Conservation (phyloP, 1,140 invertebrate species). For the Zelostemma sp. region DNA sequence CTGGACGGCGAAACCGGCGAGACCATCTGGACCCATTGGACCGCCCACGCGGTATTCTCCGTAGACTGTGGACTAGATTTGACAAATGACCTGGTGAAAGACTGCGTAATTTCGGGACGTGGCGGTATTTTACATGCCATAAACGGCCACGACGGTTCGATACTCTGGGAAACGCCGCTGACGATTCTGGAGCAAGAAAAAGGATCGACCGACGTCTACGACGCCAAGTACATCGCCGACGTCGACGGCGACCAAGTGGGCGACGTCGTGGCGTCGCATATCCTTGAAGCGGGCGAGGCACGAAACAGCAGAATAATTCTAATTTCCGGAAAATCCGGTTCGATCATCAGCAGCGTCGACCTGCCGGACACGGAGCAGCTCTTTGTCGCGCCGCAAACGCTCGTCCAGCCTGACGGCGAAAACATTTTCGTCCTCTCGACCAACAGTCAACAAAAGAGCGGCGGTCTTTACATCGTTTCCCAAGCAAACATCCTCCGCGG, state of each 20-base stretch:
- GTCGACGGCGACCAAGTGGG: conserved; percentile 79
- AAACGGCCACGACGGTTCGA: conserved; percentile 76
- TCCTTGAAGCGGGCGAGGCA: conserved; percentile 67
- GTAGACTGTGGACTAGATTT: conserved; percentile 83
- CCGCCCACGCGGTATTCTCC: conserved; percentile 80
- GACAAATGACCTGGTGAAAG: conserved; percentile 77
- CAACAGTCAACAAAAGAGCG: conserved; percentile 80
- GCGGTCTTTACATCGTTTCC: conserved; percentile 77
- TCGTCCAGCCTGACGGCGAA: conserved; percentile 72
- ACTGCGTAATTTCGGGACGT: conserved; percentile 82
- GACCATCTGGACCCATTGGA: conserved; percentile 84
- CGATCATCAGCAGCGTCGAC: conserved; percentile 73
- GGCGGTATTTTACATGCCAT: conserved; percentile 81
- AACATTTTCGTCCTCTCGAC: conserved; percentile 79
- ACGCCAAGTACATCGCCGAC: conserved; percentile 81
- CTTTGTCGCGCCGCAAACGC: conserved; percentile 78
- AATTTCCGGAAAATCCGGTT: conserved; percentile 79
- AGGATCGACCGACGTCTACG: conserved; percentile 72
- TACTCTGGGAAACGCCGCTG: conserved; percentile 77
- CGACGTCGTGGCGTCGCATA: conserved; percentile 81
- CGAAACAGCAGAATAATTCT: conserved; percentile 74
- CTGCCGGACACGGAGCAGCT: conserved; percentile 80
- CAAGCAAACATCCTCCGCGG: conserved; percentile 71
- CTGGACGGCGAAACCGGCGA: conserved; percentile 80
- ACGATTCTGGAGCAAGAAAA: conserved; percentile 58